A percentile compares a stretch with the other conserved stretches of the same genome.
Conservation (phyloP, 2,888 invertebrate genomes). For the Eupithecia centaureata region DNA sequence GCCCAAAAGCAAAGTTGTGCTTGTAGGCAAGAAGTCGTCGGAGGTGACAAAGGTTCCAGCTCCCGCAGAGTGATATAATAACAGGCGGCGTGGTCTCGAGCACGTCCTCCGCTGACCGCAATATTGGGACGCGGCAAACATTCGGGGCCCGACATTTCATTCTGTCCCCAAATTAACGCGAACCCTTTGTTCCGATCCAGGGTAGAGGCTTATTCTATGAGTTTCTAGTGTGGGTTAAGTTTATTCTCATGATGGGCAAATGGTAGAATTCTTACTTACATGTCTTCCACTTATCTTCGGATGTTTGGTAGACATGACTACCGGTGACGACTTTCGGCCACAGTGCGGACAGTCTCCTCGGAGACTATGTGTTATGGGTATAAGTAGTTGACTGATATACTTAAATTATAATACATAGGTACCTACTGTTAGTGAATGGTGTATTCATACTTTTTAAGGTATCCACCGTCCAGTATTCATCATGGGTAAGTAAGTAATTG, state of each 20-base stretch:
- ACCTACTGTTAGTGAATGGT: too few species aligned
- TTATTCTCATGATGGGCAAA: neutral
- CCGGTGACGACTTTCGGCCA: too few species aligned
- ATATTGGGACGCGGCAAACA: conserved; percentile 25
- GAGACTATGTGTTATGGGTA: too few species aligned
- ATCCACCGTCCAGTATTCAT: too few species aligned
- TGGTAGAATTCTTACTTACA: neutral
- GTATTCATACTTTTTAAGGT: too few species aligned
- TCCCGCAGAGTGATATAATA: conserved; percentile 2
- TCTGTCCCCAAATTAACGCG: conserved; percentile 36
- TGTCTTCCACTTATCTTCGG: too few species aligned
- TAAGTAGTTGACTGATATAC: too few species aligned
- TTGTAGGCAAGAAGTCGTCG: neutral
- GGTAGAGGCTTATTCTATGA: conserved; percentile 17
- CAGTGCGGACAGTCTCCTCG: too few species aligned
- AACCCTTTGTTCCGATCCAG: conserved; percentile 36
- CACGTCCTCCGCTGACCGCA: conserved; percentile 13
- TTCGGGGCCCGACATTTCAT: conserved; percentile 24
- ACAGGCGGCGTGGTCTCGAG: conserved; percentile 7
- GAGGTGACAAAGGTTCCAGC: conserved; percentile 1
- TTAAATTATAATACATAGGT: too few species aligned
- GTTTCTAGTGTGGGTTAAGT: neutral
- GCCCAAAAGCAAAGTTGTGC: neutral
- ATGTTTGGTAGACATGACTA: neutral
- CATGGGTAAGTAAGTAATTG: too few species aligned